These are phyloP conservation scores for Halcyon badia DNA, from an alignment of 2,797 vertebrate genomes.

Conservation along the genomic window DNA sequence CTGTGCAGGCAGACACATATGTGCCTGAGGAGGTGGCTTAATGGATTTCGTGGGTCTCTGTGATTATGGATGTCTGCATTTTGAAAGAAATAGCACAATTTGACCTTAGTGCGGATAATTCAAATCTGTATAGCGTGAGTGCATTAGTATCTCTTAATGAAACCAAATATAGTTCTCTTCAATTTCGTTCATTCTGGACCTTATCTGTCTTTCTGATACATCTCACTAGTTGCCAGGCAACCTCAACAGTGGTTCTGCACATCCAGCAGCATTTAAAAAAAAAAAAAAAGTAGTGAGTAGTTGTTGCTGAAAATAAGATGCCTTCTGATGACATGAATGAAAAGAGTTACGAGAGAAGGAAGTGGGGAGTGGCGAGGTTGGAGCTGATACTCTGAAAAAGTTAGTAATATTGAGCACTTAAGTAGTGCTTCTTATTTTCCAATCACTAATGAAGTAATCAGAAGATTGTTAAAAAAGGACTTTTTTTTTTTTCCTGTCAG, in stretches of 20 bases:
- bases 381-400: slow-evolving; percentile 28
- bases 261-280: slow-evolving; percentile 35
- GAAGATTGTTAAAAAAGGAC: slow-evolving; percentile 19
- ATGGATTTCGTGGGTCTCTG: neutral
- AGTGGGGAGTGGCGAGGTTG: neutral
- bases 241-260: slow-evolving; percentile 57
- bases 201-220: slow-evolving; percentile 12
- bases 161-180: slow-evolving; percentile 39
- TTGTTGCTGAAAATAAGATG: slow-evolving; percentile 67
- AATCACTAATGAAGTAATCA: neutral
- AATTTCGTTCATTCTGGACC: slow-evolving; percentile 58
- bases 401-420: neutral
- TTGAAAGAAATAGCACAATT: neutral
- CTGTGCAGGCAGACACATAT: neutral
- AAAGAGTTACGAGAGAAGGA: neutral
- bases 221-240: slow-evolving; percentile 62
- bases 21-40: neutral
- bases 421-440: neutral
- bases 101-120: neutral
- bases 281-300: slow-evolving; percentile 18
- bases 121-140: neutral
- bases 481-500: neutral
- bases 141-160: slow-evolving; percentile 27
- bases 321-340: slow-evolving; percentile 62
- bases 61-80: neutral